Evolutionary conservation across 2,113 vertebrate species (phyloP), one percentile per base, ranked within the genome.

Genomic region (Otis tarda): DNA sequence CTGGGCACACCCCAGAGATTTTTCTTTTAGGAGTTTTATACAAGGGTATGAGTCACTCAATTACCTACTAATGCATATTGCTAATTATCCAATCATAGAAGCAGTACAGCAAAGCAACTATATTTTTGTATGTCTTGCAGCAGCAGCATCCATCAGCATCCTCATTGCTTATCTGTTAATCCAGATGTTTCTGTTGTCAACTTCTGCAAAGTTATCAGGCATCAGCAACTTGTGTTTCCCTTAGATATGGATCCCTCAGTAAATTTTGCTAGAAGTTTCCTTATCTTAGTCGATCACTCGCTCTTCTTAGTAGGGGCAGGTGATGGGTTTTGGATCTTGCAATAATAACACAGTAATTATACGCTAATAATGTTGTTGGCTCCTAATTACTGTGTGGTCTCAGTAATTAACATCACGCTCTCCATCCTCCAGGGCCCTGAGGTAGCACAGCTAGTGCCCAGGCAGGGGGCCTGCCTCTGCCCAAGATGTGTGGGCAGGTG

Each of bases 341-440:
- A 27, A 10, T 0, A 39, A 8, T 4, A 27, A 22, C 8, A 17
- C n/a, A 3, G 65, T 52, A 25, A 39, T 2, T 30, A 14, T 0
- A 22, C 1, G 9, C 21, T 7, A 18, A 4, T 0, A 6, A 7
- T 0, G n/a, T 8, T n/a, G 73, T 37, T 4, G 60, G 68, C 10
- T 69, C 47, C 19, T 5, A 9, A 47, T 0, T 18, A 14, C 68
- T 4, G 47, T n/a, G 0, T 0, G 10, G 12, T 3, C 39, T 15
- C 43, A 7, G 27, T 9, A 5, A 55, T 35, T 9, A 1, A 10
- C 2, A 11, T 9, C 21, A 6, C 9, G 4, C n/a, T 16, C 25
- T 9, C 25, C 74, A 4, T 3, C 9, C 35, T 4, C 3, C 5
- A 3, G 3, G 4, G 56, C 56, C 41, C 41, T 1, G 11, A 20